Evolutionary conservation across 2,113 vertebrate species (phyloP).

Genomic region (Entosphenus tridentatus): DNA sequence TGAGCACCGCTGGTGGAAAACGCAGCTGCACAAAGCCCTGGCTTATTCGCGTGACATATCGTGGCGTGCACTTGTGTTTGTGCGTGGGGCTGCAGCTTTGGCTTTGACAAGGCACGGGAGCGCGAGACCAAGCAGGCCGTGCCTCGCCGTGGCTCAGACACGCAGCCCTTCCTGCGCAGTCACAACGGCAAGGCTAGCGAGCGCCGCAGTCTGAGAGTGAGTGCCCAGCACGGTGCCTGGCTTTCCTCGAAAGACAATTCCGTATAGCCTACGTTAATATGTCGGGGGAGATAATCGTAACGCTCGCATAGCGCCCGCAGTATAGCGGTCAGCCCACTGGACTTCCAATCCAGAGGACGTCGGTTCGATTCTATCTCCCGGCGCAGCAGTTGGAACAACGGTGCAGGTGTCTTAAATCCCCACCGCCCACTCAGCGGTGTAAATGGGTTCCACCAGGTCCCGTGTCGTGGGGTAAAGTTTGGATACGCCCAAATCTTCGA

Average conservation of each 20-base stretch:
- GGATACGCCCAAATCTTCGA: no score
- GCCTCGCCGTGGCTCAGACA: slow-evolving; percentile 1
- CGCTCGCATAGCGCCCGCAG: no score
- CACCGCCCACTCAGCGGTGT: no score
- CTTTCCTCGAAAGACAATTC: not conserved
- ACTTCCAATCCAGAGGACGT: not conserved
- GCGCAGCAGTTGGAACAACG: not conserved
- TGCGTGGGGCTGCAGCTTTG: no score
- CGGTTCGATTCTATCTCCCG: not conserved
- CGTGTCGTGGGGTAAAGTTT: no score
- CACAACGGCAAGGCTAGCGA: not conserved
- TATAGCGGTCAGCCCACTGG: not conserved
- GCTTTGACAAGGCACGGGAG: not conserved
- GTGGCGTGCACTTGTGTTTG: no score
- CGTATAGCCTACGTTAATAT: not conserved
- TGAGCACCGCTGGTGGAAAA: no score
- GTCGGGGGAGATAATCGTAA: no score
- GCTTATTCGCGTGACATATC: no score
- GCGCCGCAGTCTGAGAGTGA: slow-evolving; percentile 1
- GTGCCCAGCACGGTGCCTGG: not conserved
- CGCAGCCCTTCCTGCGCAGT: slow-evolving; percentile 5
- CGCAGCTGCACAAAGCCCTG: no score
- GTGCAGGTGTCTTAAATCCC: not conserved
- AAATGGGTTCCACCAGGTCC: no score
- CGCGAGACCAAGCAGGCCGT: not conserved